A percentile compares a stretch with the other conserved stretches of the same genome.
Conservation (phyloP, 2,888 invertebrate species). For the Parnassius smintheus region DNA sequence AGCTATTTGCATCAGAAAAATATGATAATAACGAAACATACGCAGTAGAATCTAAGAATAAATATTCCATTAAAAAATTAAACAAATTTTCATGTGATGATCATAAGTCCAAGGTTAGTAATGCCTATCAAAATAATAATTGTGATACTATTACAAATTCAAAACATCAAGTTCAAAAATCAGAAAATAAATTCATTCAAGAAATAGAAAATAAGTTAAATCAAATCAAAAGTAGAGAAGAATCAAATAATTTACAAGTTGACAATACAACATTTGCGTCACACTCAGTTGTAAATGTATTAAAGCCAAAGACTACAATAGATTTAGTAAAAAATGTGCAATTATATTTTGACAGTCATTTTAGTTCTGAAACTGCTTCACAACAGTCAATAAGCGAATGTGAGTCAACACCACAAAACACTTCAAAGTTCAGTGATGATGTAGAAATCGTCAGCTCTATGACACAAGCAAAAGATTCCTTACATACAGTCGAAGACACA, state of each 20-base stretch:
- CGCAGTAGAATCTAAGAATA: neutral
- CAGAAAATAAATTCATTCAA: conserved; percentile 10
- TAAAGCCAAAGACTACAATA: conserved; percentile 16
- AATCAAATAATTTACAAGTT: neutral
- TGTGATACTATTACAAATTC: neutral
- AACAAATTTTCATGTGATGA: neutral
- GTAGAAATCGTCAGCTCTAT: conserved; percentile 51
- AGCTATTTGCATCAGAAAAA: conserved; percentile 39
- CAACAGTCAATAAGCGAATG: conserved; percentile 62
- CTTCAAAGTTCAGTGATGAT: conserved; percentile 50
- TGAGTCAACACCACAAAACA: conserved; percentile 52
- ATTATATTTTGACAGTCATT: conserved; percentile 60
- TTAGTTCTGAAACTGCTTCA: conserved; percentile 55
- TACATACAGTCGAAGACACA: conserved; percentile 12
- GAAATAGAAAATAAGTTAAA: conserved; percentile 2
- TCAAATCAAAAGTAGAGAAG: neutral
- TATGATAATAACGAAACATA: neutral
- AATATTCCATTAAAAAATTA: neutral
- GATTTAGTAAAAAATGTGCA: conserved; percentile 52
- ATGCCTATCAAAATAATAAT: neutral
- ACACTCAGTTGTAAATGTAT: neutral
- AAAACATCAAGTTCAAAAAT: neutral
- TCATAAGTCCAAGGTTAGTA: neutral
- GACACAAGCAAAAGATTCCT: conserved; percentile 37
- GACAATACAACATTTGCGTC: neutral